Percentiles rank a stretch among this genome's conserved stretches.
phyloP scores from a whole-genome alignment of 2,113 vertebrate genomes.

The Mastomys coucha region DNA sequence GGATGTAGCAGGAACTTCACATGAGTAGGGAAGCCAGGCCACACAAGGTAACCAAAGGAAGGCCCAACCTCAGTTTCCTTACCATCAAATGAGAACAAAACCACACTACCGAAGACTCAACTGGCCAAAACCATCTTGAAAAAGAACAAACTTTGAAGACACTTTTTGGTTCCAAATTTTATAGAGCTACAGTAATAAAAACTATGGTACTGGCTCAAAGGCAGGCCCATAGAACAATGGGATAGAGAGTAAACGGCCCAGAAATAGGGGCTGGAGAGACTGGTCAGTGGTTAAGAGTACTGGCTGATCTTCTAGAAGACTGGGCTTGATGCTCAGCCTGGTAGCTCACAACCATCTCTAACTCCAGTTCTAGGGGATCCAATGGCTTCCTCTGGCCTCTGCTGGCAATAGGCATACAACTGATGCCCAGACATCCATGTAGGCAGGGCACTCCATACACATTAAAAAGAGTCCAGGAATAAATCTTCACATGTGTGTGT shows the following conservation, averaged over 20 bases:
- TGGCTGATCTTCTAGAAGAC: background rate
- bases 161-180: background rate
- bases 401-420: background rate
- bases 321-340: background rate
- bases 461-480: background rate
- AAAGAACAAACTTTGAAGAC: slow-evolving; percentile 19
- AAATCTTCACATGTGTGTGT: background rate
- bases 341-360: background rate
- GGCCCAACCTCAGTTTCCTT: background rate
- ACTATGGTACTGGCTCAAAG: background rate
- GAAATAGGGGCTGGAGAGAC: background rate
- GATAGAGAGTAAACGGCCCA: background rate
- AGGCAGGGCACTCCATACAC: background rate
- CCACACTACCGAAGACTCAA: background rate
- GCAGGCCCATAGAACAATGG: background rate
- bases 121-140: background rate
- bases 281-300: background rate
- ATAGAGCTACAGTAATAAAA: background rate
- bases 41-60: background rate
- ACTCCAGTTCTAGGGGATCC: background rate
- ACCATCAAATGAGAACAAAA: background rate
- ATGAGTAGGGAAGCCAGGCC: background rate
- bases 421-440: background rate
- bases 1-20: background rate
- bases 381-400: background rate